Evolutionary conservation across 2,888 invertebrate genomes (phyloP), one percentile per base, ranked within the genome.

Genomic region (Drosophila greeni): DNA sequence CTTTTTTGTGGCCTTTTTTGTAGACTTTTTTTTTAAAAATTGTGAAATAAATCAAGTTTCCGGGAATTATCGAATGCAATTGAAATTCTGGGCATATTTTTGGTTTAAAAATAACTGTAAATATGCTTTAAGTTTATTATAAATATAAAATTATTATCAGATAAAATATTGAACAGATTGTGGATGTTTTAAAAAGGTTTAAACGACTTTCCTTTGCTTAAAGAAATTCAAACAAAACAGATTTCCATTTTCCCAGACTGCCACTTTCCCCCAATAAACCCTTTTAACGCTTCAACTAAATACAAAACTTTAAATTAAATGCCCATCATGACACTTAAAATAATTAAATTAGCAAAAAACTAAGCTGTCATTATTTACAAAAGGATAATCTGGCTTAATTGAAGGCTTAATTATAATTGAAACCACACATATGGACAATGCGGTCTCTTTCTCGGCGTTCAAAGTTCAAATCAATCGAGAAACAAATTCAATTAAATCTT

Each of bases 401-500:
- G 14, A 14, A 31, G 29, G 29, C 5, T 47, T 47, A 47, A 47
- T 47, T 47, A 47, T 47, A 47, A 31, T 20, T 29, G 14, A 20
- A 47, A 20, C 29, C 45, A 47, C 29, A 31, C 23, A 47, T 42
- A n/a, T 42, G 24, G 24, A 24, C 18, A 2, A 2, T 20, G 20
- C 20, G 20, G 20, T 20, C 20, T 18, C 12, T 24, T 24, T 9
- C 11, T 12, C 7, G 3, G 43, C 45, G 31, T 47, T 29, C 18
- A 31, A 29, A 29, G 29, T 20, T 29, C 14, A 14, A 47, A 31
- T 47, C 45, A 20, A 47, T 47, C 8, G 45, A 31, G 29, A 47
- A 47, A 31, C 45, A 47, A 47, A 47, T 47, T 31, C 45, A 29
- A 47, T 47, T 47, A 47, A 47, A 20, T 43, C 43, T 29, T 29